Percentiles rank a stretch among this genome's conserved stretches.
Evolutionary conservation across 2,888 invertebrate genomes (phyloP).

Genomic region (Tortricodes alternella): DNA sequence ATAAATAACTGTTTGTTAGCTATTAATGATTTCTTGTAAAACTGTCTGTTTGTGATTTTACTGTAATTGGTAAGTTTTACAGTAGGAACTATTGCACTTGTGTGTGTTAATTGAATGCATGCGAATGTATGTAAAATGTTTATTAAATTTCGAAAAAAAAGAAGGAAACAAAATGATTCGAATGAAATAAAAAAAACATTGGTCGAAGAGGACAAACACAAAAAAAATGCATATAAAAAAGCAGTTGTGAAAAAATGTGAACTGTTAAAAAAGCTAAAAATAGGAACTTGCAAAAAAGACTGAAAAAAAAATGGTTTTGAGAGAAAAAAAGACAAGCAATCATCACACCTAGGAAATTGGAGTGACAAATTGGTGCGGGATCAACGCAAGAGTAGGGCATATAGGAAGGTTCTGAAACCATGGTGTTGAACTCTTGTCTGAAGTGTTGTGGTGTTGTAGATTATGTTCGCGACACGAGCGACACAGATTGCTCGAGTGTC

Average conservation of each 20-base stretch:
- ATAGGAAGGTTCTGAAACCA: not conserved
- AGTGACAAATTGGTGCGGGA: not conserved
- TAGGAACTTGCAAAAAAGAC: not conserved
- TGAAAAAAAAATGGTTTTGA: not conserved
- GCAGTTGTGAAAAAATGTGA: conserved; percentile 31
- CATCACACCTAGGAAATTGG: too few species aligned
- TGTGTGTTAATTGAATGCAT: conserved; percentile 24
- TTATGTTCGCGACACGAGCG: conserved; percentile 80
- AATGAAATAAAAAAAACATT: conserved; percentile 21
- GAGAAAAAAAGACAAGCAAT: conserved; percentile 14
- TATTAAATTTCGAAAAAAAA: conserved; percentile 19
- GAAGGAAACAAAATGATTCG: conserved; percentile 25
- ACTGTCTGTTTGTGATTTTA: conserved; percentile 14
- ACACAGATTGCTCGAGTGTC: conserved; percentile 61
- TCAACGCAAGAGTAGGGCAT: not conserved
- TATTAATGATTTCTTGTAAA: not conserved
- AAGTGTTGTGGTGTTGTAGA: conserved; percentile 66
- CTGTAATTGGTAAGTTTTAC: conserved; percentile 39
- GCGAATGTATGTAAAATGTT: conserved; percentile 18
- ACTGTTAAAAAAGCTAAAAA: conserved; percentile 18
- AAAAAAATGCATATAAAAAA: conserved; percentile 32
- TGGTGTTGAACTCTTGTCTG: conserved; percentile 14
- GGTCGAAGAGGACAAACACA: conserved; percentile 29
- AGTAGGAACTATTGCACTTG: conserved; percentile 29
- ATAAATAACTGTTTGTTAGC: not conserved